Evolutionary conservation across 2,113 vertebrate species (phyloP).

Genomic region (Hemibagrus wyckioides): DNA sequence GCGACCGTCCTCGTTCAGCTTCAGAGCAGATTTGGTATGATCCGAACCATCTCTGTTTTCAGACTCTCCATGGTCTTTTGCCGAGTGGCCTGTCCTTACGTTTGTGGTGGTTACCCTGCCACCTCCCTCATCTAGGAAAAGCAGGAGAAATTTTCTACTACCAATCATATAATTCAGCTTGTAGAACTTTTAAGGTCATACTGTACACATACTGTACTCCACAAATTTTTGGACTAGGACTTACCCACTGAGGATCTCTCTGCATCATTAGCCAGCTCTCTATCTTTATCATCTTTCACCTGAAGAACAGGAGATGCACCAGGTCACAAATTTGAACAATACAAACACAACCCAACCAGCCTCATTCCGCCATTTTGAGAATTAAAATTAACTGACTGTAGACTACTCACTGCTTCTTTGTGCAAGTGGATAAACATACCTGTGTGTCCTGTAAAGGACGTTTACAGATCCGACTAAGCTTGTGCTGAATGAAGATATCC

Average conservation of each 20-base stretch:
- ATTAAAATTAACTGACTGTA: background rate
- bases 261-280: slow-evolving; percentile 54
- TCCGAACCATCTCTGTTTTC: slow-evolving; percentile 61
- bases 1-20: slow-evolving; percentile 85
- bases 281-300: slow-evolving; percentile 50
- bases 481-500: slow-evolving; percentile 95
- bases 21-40: slow-evolving; percentile 73
- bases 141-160: background rate
- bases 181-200: background rate
- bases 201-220: too few species aligned
- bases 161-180: background rate
- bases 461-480: slow-evolving; percentile 85
- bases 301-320: slow-evolving; percentile 52
- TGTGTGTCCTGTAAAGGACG: slow-evolving; percentile 63
- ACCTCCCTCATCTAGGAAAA: slow-evolving; percentile 55
- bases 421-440: slow-evolving; percentile 5
- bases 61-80: slow-evolving; percentile 52
- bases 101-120: slow-evolving; percentile 63
- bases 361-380: background rate
- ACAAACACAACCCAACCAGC: slow-evolving; percentile 7
- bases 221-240: background rate
- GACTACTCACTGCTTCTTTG: background rate
- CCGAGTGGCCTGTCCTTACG: slow-evolving; percentile 61
- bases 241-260: slow-evolving; percentile 55
- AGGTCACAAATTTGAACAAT: slow-evolving; percentile 24